Evolutionary conservation across 2,113 vertebrate genomes (phyloP).

Genomic region (Pao palembangensis): DNA sequence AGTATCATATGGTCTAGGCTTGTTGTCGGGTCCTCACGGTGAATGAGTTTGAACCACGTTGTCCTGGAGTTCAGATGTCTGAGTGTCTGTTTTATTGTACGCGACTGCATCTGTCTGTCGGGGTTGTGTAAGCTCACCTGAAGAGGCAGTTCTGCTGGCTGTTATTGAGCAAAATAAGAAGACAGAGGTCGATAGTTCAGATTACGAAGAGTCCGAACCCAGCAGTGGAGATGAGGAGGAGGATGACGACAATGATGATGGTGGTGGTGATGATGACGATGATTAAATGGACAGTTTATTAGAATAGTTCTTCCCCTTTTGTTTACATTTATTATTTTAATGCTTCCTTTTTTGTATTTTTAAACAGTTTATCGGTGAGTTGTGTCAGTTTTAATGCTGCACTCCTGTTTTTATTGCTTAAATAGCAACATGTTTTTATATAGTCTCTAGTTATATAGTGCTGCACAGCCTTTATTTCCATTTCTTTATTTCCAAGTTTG

Average conservation of each 20-base stretch:
- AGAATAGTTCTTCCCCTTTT: neutral
- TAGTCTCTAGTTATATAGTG: too few relatives aligned
- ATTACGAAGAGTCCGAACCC: conserved; percentile 45
- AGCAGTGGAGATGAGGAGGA: conserved; percentile 48
- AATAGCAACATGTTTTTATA: too few relatives aligned
- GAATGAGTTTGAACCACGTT: too few relatives aligned
- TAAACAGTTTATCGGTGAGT: too few relatives aligned
- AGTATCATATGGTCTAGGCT: too few relatives aligned
- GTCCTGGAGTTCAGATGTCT: conserved; percentile 6
- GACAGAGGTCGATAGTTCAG: conserved; percentile 33
- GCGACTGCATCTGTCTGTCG: conserved; percentile 10
- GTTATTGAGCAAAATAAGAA: neutral
- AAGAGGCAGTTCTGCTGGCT: conserved; percentile 48
- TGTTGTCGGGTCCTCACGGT: too few relatives aligned
- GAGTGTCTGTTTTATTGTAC: neutral
- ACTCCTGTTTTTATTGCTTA: too few relatives aligned
- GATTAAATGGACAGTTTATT: neutral
- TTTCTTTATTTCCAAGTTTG: too few relatives aligned
- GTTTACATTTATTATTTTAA: too few relatives aligned
- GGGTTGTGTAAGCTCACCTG: conserved; percentile 29
- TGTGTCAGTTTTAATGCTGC: too few relatives aligned
- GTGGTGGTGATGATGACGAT: conserved; percentile 6
- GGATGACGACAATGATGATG: neutral
- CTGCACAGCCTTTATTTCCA: too few relatives aligned
- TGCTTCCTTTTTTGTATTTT: too few relatives aligned